A percentile compares a stretch with the other conserved stretches of the same genome.
These are phyloP conservation scores for Drosophila crucigera DNA, from an alignment of 2,888 invertebrate genomes.

Conservation along the genomic window DNA sequence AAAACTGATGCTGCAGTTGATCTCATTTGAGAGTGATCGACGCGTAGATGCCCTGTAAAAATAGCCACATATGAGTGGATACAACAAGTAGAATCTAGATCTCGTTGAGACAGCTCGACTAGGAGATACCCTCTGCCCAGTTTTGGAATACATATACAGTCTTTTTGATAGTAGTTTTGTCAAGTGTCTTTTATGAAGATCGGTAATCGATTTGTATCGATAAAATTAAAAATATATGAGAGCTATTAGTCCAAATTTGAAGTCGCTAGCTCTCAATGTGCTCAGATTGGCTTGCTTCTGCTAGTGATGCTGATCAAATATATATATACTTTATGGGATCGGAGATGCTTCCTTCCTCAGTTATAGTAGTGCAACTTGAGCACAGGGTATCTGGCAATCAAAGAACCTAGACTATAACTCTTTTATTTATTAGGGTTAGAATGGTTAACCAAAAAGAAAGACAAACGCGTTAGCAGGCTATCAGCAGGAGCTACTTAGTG, in stretches of 20 bases:
- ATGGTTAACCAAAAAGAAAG: neutral
- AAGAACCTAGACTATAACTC: neutral
- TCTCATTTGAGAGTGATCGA: slow-evolving; percentile 1
- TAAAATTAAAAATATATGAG: neutral
- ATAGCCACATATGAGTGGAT: neutral
- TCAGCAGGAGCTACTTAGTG: slow-evolving; percentile 50
- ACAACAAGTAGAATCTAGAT: neutral
- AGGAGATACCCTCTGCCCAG: neutral
- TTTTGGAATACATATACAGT: neutral
- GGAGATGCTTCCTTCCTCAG: neutral
- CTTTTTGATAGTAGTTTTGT: neutral
- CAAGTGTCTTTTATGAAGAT: neutral
- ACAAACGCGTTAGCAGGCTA: slow-evolving; percentile 43
- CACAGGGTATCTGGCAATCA: neutral
- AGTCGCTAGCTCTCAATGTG: neutral
- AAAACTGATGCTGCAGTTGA: neutral
- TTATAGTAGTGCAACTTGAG: neutral
- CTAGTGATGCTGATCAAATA: too few relatives aligned
- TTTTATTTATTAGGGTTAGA: neutral
- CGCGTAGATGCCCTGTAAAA: neutral
- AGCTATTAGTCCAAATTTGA: neutral
- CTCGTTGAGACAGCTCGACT: neutral
- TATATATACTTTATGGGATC: neutral
- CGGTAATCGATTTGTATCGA: neutral
- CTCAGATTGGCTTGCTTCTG: too few relatives aligned